Evolutionary conservation across 2,888 invertebrate species (phyloP), one percentile per base, ranked within the genome.

Genomic region (Meteorus colon): DNA sequence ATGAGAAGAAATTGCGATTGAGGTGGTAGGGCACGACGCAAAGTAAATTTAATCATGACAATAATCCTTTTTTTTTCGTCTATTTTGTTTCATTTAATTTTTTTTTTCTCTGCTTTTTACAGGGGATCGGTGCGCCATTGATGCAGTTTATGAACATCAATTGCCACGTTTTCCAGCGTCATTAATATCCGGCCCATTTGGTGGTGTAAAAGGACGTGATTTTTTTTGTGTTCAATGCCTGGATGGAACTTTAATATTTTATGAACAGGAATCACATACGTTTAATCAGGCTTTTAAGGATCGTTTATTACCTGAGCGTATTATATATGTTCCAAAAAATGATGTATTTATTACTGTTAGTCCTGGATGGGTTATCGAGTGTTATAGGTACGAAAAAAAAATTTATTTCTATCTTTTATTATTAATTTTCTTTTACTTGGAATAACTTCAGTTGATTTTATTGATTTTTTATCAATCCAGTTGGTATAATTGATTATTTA

Each of bases 141-240:
- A 93, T 77, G 89, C 94, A 31, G 90, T 94, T 2, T 95, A 97
- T 88, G 96, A 96, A 89, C 97, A 98, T 89, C 92, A 92, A 63
- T 92, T 98, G 78, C 92, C 93, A 75, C 93, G 95, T 81, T 93
- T 94, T 77, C 95, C 97, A 0, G 94, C 93, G 84, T 94, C 94
- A 84, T 91, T 98, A 83, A 93, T 94, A 55, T 92, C 93, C 80
- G 98, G 98, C 0, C 93, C 95, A 2, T 98, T 98, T 90, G 98
- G 98, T 1, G 94, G 95, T 73, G 94, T 94, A 0, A 93, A 94
- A 86, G 94, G 94, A 2, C 92, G 96, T 85, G 97, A 98, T 88
- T 96, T 98, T 84, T 92, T 98, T 76, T 98, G 98, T 87, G 94
- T 98, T 27, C 97, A 97, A 87, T 96, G 96, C 45, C 90, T 98